Evolutionary conservation across 1,140 invertebrate species (phyloP), one percentile per base, ranked within the genome.

Genomic region (Cotesia chilonis): DNA sequence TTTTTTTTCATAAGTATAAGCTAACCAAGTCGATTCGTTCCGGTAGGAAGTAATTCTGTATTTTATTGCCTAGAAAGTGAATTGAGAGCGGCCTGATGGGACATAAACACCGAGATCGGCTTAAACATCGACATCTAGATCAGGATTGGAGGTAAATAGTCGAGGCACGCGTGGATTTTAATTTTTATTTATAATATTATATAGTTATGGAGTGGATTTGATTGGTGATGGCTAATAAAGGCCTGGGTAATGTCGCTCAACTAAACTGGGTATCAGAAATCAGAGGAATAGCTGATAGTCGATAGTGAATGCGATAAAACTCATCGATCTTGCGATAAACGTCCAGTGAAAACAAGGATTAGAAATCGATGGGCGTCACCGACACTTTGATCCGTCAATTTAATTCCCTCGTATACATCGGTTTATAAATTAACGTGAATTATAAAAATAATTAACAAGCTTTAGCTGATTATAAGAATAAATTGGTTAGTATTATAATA

Each of bases 11-110:
- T 28, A 28, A 28, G 28, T 28, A 28, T 76, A 79, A 77, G 76
- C 77, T 78, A 55, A 71, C 57, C 61, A 52, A 37, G 65, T 47
- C 17, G 37, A 83, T 83, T 83, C 69, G 80, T 81, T 80, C 71
- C 78, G 74, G 74, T 68, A 71, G 79, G 74, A 78, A 83, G 78
- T 74, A 36, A 4, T 35, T 68, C 59, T 68, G 69, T 75, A 82
- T 81, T 86, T 86, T 84, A 86, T 80, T 81, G 81, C 76, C 79
- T 84, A 85, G 85, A 85, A 86, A 86, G 84, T 83, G 81, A 84
- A 85, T 85, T 82, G 80, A 75, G 81, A 75, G 52, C 59, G 2
- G 5, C 10, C 41, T 47, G 41, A 47, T 47, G 10, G 6, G 41
- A 47, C 41, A 47, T 47, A 47, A 47, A 47, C 41, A 47, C 10